Evolutionary conservation across 2,113 vertebrate species (phyloP).

Genomic region (Lasiurus cinereus): DNA sequence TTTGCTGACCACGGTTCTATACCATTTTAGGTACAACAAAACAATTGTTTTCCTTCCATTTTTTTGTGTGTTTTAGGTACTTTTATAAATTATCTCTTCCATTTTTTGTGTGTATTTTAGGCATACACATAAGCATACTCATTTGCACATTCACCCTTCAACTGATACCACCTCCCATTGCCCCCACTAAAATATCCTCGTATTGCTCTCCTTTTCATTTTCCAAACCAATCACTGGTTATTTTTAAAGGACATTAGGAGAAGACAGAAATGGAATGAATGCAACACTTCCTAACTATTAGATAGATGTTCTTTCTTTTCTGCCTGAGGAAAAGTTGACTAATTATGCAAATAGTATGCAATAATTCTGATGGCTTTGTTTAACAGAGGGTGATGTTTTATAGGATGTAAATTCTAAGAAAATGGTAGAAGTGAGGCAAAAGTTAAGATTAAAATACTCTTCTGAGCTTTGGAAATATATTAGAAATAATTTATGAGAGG

Average conservation of each 20-base stretch:
- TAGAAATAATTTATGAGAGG: slow-evolving; percentile 1
- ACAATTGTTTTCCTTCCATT: background rate
- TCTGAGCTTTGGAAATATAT: slow-evolving; percentile 52
- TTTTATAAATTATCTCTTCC: slow-evolving; percentile 17
- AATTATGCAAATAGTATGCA: background rate
- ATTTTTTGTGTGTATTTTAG: slow-evolving; percentile 11
- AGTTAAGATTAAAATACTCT: slow-evolving; percentile 34
- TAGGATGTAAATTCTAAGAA: slow-evolving; percentile 20
- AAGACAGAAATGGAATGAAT: background rate
- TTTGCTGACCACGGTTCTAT: background rate
- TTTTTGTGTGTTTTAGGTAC: background rate
- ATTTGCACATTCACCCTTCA: background rate
- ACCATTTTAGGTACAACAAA: background rate
- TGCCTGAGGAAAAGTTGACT: background rate
- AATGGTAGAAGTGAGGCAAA: slow-evolving; percentile 8
- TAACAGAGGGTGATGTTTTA: background rate
- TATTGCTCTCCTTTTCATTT: background rate
- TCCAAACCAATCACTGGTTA: background rate
- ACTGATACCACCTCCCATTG: background rate
- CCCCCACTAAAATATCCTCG: background rate
- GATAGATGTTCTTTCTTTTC: background rate
- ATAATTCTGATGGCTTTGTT: slow-evolving; percentile 17
- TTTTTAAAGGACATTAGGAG: background rate
- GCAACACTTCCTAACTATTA: background rate
- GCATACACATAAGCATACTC: background rate